Base-by-base conservation (phyloP, 1,140 invertebrate species). In the Tribolium castaneum region DNA sequence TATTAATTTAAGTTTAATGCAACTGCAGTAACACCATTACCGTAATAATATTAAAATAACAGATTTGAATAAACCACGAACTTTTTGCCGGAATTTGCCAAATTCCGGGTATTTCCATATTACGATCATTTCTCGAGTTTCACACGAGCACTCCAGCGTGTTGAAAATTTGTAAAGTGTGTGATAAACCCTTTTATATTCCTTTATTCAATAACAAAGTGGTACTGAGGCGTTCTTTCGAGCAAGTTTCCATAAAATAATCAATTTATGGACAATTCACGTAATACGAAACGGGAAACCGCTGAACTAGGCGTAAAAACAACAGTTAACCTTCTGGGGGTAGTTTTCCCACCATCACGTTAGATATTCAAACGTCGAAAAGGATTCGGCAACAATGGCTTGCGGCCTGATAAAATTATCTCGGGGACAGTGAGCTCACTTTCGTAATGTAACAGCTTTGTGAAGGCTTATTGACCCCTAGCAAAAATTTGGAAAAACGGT, bases 281-380 rank as follows among this genome's bases (percentile, higher is more conserved):
- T 56, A 56, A 56, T 19, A 19, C 22, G 14, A 59, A 22, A 25
- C 10, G n/a, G 7, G 7, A 25, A 22, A 59, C 13, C 22, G 54
- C 19, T 59, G 22, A 30, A 22, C 2, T 14, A 59, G 22, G 25
- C 19, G 54, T 30, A 22, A 25, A 59, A 59, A 59, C 54, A 22
- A 59, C 10, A 10, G 54, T 59, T 59, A 59, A 25, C 54, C 54
- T 59, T 59, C 30, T n/a, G 22, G 54, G 54, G 13, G 54, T 59
- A 59, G 19, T 59, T 59, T 59, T 59, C 54, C n/a, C 7, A 9
- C 19, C 10, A 25, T 59, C 19, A 4, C 30, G 25, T 45, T 45
- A n/a, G 39, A 45, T 30, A 30, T 30, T 30, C 25, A 45, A 45
- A 45, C n/a, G 39, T 45, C 39, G 7, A n/a, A 45, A 45, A 45